Percentiles rank a stretch among this genome's conserved stretches.
Evolutionary conservation across 2,797 vertebrate genomes (phyloP).

Genomic region (Allobates femoralis): DNA sequence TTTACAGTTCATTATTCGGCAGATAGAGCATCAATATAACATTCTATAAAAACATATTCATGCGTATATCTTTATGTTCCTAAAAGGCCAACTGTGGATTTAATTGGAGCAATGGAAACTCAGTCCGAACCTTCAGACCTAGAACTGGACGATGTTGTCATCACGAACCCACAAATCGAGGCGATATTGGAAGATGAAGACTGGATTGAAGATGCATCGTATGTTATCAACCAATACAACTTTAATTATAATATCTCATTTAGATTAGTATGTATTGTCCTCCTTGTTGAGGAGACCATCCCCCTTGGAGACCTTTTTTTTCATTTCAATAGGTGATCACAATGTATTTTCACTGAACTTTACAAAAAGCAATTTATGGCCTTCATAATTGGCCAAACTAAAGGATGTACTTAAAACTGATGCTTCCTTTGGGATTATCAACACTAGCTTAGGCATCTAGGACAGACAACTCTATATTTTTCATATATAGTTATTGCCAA

Average conservation of each 20-base stretch:
- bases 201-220: constrained; percentile 98
- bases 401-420: background rate
- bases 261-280: background rate
- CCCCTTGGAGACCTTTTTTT: background rate
- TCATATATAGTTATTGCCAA: too few relatives aligned
- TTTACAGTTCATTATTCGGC: too few relatives aligned
- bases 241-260: background rate
- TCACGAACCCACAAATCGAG: constrained; percentile 97
- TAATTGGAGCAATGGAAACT: constrained; percentile 91
- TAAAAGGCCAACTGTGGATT: constrained; percentile 89
- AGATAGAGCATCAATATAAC: too few relatives aligned
- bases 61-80: background rate
- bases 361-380: background rate
- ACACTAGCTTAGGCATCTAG: too few relatives aligned
- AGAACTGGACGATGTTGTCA: constrained; percentile 95
- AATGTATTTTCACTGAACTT: background rate
- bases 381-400: background rate
- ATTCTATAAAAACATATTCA: background rate
- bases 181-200: constrained; percentile 96
- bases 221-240: constrained; percentile 66
- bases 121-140: constrained; percentile 94
- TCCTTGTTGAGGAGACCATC: background rate
- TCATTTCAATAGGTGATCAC: background rate
- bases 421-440: background rate
- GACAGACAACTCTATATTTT: background rate